These are phyloP conservation scores for Porites divaricata DNA, from an alignment of 92 coral and sea anemone species.

Conservation along the genomic window DNA sequence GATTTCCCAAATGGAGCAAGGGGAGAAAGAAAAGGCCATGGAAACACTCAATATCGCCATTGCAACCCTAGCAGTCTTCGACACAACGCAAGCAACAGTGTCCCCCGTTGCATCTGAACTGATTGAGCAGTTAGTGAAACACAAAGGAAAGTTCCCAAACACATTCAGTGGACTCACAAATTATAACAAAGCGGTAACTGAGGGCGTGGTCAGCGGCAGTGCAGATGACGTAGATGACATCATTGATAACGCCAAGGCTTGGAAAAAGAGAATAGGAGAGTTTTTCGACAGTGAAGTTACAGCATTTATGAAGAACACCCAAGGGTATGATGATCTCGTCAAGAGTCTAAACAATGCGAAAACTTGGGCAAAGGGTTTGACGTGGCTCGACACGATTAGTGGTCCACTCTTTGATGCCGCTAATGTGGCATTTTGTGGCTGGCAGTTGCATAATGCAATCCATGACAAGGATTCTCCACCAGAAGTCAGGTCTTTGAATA, in stretches of 20 bases:
- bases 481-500: no score
- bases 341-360: neutral
- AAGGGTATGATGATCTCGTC: neutral
- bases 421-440: no score
- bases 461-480: no score
- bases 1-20: conserved; percentile 17
- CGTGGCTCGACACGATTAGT: neutral
- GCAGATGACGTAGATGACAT: neutral
- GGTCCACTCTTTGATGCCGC: no score
- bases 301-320: neutral
- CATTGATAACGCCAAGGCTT: conserved; percentile 9
- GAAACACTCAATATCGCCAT: neutral
- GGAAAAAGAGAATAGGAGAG: conserved; percentile 20
- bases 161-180: conserved; percentile 8
- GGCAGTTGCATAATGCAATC: no score
- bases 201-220: neutral
- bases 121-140: conserved; percentile 22
- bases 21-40: neutral
- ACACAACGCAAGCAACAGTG: conserved; percentile 15
- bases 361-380: neutral
- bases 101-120: neutral
- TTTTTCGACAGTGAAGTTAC: conserved; percentile 15
- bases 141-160: neutral
- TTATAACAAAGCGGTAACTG: neutral
- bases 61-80: conserved; percentile 20